Base-by-base conservation (phyloP, 2,888 invertebrate species). In the Trachelus stipa region DNA sequence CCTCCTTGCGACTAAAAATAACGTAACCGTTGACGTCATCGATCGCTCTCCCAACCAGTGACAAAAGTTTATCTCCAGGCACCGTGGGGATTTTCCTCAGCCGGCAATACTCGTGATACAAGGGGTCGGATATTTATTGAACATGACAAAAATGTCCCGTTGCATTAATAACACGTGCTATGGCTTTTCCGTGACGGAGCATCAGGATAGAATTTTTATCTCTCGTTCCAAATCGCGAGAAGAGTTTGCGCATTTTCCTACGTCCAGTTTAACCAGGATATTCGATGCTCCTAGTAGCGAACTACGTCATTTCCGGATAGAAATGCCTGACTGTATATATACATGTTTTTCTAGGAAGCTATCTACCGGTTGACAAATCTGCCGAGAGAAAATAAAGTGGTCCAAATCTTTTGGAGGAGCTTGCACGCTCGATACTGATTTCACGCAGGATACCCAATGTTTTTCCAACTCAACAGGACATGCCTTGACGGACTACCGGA, bases 21-120 rank as follows among this genome's bases (percentile, higher is more conserved):
- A 84, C 83, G 78, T 80, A 81, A 81, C 81, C 85, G 81, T 85
- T 87, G 86, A 87, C 87, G 87, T 87, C 87, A 87, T 87, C 83
- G 87, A 87, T 87, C 86, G 83, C 80, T 81, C 79, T 80, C 75
- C 83, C 83, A 79, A 77, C 83, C 83, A 79, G 74, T 79, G 81
- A 86, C 84, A 80, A 84, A 84, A 86, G 56, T 56, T 56, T 56
- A 56, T 23, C 23, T 9, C 23, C 56, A 9, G 23, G 23, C 23
- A 23, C 23, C 23, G 56, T 6, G 15, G 6, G 56, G 56, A 23
- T 0, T 15, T 23, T 56, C 9, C 23, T 56, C 6, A 56, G 23
- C 56, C 6, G 9, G 56, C 23, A 56, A 23, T 56, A 56, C 23
- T 56, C 56, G 2, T 9, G 56, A 23, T 56, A 56, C 23, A 23